These are phyloP conservation scores for Melinopterus prodromus DNA, from an alignment of 2,888 invertebrate species.

Conservation along the genomic window DNA sequence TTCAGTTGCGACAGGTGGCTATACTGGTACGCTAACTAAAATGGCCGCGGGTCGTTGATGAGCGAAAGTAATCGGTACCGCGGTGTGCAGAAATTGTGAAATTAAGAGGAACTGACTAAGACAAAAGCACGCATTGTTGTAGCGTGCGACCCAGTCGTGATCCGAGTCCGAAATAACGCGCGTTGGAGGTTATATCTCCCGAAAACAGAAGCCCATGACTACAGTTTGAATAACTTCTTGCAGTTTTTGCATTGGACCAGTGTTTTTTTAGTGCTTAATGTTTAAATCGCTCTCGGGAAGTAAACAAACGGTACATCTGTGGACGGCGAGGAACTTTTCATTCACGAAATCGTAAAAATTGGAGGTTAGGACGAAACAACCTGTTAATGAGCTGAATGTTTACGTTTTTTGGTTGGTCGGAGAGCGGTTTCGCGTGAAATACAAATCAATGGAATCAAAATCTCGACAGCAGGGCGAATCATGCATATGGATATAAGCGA, in stretches of 20 bases:
- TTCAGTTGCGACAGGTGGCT: conserved; percentile 59
- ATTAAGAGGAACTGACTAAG: conserved; percentile 26
- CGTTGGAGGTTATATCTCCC: not conserved
- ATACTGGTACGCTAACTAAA: conserved; percentile 59
- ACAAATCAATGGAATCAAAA: conserved; percentile 31
- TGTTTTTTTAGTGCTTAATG: not conserved
- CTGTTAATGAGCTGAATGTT: conserved; percentile 56
- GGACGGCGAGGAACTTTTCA: not conserved
- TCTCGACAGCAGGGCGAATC: conserved; percentile 37
- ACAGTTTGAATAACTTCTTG: not conserved
- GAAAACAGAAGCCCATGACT: not conserved
- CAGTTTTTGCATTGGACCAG: not conserved
- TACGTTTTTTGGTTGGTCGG: conserved; percentile 44
- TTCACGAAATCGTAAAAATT: conserved; percentile 8
- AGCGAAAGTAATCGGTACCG: conserved; percentile 52
- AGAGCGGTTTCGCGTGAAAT: not conserved
- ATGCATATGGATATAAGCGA: conserved; percentile 56
- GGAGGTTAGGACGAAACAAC: conserved; percentile 49
- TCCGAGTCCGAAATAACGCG: not conserved
- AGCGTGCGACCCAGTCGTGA: conserved; percentile 26
- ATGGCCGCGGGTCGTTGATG: conserved; percentile 55
- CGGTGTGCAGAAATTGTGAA: conserved; percentile 28
- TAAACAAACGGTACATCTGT: not conserved
- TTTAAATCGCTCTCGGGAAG: not conserved
- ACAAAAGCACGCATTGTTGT: conserved; percentile 14